These are phyloP conservation scores for Vanessa atalanta DNA, from an alignment of 1,140 invertebrate genomes.

Conservation along the genomic window DNA sequence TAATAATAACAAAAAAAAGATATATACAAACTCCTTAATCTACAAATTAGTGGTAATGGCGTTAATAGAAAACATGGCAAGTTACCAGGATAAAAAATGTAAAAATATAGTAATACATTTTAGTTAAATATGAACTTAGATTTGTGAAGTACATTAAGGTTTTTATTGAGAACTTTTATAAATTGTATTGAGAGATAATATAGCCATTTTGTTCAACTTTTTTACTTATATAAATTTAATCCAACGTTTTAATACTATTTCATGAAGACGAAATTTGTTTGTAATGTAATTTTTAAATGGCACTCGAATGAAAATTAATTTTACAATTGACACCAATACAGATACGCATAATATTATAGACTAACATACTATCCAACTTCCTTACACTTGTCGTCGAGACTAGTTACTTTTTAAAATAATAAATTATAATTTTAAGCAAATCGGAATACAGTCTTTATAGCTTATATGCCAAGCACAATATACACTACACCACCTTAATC, in stretches of 20 bases:
- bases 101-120: conserved; percentile 14
- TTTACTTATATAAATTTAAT: neutral
- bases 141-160: neutral
- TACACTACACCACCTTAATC: conserved; percentile 1
- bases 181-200: neutral
- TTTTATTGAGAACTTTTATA: neutral
- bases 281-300: conserved; percentile 44
- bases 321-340: conserved; percentile 15
- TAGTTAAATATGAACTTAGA: neutral
- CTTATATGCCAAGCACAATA: conserved; percentile 23
- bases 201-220: neutral
- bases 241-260: neutral
- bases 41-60: conserved; percentile 53
- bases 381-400: conserved; percentile 48
- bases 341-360: conserved; percentile 15
- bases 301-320: conserved; percentile 45
- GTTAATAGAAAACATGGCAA: conserved; percentile 47
- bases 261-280: neutral
- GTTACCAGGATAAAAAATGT: conserved; percentile 29
- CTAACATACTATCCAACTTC: conserved; percentile 11
- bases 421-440: conserved; percentile 67
- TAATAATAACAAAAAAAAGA: conserved; percentile 30
- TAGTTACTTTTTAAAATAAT: conserved; percentile 67
- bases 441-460: conserved; percentile 62
- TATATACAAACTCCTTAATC: conserved; percentile 43